phyloP scores from a whole-genome alignment of 2,888 invertebrate species.

The Drosophila nr. medialis region DNA sequence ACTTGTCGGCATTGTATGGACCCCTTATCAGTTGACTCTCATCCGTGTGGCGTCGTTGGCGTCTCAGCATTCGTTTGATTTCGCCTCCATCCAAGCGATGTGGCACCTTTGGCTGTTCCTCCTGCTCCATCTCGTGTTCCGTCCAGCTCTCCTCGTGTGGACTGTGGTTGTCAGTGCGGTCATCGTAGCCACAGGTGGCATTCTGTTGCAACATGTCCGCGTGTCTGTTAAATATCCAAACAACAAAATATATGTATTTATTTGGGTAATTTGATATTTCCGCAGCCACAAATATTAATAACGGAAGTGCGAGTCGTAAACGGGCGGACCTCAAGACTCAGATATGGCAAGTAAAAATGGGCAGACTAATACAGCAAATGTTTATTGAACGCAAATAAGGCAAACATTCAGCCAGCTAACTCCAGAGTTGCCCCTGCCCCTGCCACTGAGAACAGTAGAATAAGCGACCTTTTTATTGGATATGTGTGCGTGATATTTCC shows the following conservation, averaged over 20 bases:
- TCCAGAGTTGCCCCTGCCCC: not conserved
- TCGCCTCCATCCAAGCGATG: slow-evolving; percentile 73
- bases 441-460: slow-evolving; percentile 12
- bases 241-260: slow-evolving; percentile 17
- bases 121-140: not conserved
- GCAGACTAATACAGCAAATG: slow-evolving; percentile 59
- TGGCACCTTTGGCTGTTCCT: slow-evolving; percentile 33
- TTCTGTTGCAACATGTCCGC: slow-evolving; percentile 86
- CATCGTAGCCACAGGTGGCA: slow-evolving; percentile 86
- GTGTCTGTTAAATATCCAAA: slow-evolving; percentile 71
- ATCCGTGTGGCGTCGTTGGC: slow-evolving; percentile 87
- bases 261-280: slow-evolving; percentile 67
- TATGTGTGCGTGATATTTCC: slow-evolving; percentile 14
- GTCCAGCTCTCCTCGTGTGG: slow-evolving; percentile 5
- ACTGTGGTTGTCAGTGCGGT: slow-evolving; percentile 57
- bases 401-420: slow-evolving; percentile 56
- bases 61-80: slow-evolving; percentile 86
- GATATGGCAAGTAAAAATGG: slow-evolving; percentile 10
- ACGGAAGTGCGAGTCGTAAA: slow-evolving; percentile 48
- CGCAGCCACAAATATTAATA: slow-evolving; percentile 60
- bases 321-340: slow-evolving; percentile 2
- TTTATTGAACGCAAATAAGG: slow-evolving; percentile 65
- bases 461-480: slow-evolving; percentile 41
- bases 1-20: slow-evolving; percentile 94
- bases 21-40: slow-evolving; percentile 88